Evolutionary conservation across 2,113 vertebrate species (phyloP).

Genomic region (Cygnus atratus): DNA sequence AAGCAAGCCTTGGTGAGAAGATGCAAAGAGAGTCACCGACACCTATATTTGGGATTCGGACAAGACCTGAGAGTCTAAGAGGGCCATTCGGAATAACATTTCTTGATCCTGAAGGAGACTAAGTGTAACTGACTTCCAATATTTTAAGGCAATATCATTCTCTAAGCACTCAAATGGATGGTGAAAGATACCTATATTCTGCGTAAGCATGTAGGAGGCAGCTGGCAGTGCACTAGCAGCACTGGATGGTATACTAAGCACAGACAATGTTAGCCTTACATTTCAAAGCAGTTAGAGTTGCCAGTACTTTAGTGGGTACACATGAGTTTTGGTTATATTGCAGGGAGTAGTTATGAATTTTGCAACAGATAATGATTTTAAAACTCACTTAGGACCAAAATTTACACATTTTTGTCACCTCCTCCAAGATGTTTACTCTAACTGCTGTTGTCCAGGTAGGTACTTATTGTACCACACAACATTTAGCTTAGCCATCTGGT

Average conservation of each 20-base stretch:
- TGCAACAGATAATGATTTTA: background rate
- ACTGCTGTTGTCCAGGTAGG: background rate
- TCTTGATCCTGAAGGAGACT: background rate
- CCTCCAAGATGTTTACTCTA: background rate
- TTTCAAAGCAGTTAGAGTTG: background rate
- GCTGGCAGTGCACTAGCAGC: accelerated
- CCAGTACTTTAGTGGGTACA: background rate
- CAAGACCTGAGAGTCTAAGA: background rate
- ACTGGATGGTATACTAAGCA: background rate
- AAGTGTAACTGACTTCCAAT: background rate
- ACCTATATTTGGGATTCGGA: background rate
- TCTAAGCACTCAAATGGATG: background rate
- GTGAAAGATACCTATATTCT: background rate
- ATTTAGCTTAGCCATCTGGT: background rate
- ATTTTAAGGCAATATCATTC: background rate
- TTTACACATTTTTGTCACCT: background rate
- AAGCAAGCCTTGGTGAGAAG: background rate
- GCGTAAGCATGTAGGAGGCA: background rate
- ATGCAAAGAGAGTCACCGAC: background rate
- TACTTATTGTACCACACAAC: background rate
- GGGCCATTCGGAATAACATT: background rate
- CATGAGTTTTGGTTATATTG: background rate
- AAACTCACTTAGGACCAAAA: background rate
- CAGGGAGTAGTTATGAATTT: background rate
- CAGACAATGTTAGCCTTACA: background rate